phyloP scores from a whole-genome alignment of 1,140 invertebrate species.

The Oncopodura yosiiana region DNA sequence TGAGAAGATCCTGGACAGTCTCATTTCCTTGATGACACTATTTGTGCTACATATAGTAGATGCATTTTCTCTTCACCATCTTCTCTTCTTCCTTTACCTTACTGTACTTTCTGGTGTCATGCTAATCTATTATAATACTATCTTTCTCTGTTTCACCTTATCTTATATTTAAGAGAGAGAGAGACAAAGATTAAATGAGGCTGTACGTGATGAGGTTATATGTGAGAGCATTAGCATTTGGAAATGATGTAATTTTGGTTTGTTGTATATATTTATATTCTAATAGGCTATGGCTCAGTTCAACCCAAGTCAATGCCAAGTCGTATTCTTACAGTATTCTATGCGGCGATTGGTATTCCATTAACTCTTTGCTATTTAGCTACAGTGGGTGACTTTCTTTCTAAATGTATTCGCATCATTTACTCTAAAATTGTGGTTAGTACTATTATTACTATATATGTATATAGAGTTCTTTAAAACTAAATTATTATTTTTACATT shows the following conservation, averaged over 20 bases:
- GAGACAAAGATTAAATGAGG: background rate
- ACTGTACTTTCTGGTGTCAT: no score
- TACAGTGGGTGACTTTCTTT: slow-evolving; percentile 30
- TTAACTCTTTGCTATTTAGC: slow-evolving; percentile 31
- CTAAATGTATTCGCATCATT: slow-evolving; percentile 25
- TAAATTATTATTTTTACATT: background rate
- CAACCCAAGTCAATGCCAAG: slow-evolving; percentile 29
- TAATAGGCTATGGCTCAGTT: slow-evolving; percentile 32
- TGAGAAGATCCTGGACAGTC: no score
- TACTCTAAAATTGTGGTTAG: slow-evolving; percentile 31
- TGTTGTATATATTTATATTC: no score
- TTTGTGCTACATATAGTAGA: no score
- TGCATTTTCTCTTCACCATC: no score
- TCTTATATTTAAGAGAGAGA: background rate
- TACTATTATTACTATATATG: background rate
- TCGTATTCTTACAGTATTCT: slow-evolving; percentile 33
- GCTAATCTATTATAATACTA: no score
- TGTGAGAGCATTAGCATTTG: no score
- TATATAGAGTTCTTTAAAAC: background rate
- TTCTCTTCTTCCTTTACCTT: no score
- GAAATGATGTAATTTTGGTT: no score
- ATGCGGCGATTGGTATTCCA: slow-evolving; percentile 31
- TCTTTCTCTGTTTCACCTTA: no score
- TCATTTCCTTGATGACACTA: no score
- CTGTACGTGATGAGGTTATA: background rate